Conservation (phyloP, 2,888 invertebrate genomes). For the Chorisops tibialis region DNA sequence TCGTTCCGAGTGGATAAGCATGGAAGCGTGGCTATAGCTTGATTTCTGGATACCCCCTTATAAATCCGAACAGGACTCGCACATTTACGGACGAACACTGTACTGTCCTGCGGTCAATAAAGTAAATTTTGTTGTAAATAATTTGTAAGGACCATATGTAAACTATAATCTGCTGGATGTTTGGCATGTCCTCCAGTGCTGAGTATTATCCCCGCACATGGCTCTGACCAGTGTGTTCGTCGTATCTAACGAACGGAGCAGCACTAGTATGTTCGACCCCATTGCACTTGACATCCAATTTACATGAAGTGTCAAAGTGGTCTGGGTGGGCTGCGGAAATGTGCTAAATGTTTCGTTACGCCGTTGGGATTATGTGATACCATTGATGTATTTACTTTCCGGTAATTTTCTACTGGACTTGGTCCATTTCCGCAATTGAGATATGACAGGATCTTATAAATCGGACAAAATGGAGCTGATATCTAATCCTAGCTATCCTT, state of each 20-base stretch:
- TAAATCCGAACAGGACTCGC: not conserved
- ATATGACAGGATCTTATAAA: constrained; percentile 21
- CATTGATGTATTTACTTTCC: constrained; percentile 19
- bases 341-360: constrained; percentile 31
- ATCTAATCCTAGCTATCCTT: not conserved
- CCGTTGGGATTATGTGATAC: not conserved
- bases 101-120: constrained; percentile 13
- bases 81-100: not conserved
- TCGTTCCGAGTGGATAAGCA: no score
- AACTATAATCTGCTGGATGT: not conserved
- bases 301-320: constrained; percentile 31
- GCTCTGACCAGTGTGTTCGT: not conserved
- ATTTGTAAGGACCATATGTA: constrained; percentile 18
- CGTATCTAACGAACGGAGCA: not conserved
- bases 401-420: constrained; percentile 23
- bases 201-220: not conserved
- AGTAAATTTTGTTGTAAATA: constrained; percentile 29
- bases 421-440: constrained; percentile 21
- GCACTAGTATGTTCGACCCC: constrained; percentile 21
- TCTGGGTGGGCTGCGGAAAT: constrained; percentile 29
- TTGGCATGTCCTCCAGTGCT: not conserved
- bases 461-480: not conserved
- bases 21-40: no score
- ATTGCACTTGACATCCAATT: constrained; percentile 33
- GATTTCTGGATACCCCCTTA: not conserved